Conservation (phyloP, 2,888 invertebrate species). For the Aphidoletes aphidimyza region DNA sequence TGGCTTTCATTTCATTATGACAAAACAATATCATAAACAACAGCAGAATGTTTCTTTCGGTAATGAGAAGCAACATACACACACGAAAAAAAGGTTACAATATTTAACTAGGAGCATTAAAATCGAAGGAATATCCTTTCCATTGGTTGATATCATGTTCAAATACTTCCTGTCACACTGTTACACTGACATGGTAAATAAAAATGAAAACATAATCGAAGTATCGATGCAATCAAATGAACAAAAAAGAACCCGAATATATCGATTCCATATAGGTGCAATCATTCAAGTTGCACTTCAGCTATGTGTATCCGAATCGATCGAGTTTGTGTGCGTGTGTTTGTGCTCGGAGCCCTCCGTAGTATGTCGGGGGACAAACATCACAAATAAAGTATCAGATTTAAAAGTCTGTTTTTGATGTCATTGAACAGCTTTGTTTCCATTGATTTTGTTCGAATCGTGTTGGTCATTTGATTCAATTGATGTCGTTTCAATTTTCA, state of each 20-base stretch:
- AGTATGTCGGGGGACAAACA: too few species aligned
- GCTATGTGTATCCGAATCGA: not conserved
- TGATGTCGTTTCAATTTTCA: too few species aligned
- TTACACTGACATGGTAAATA: constrained; percentile 32
- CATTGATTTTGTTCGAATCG: too few species aligned
- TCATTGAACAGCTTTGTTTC: too few species aligned
- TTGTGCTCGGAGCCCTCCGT: too few species aligned
- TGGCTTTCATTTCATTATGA: not conserved
- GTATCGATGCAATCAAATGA: not conserved
- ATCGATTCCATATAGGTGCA: not conserved
- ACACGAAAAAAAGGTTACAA: not conserved
- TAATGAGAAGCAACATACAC: not conserved
- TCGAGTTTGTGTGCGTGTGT: too few species aligned
- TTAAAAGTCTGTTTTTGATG: not conserved
- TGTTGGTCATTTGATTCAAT: too few species aligned
- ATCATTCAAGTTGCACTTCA: not conserved
- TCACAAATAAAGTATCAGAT: not conserved
- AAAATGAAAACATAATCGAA: not conserved
- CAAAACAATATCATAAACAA: constrained; percentile 13
- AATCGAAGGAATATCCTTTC: constrained; percentile 9
- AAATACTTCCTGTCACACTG: constrained; percentile 45
- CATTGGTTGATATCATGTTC: not conserved
- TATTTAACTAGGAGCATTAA: not conserved
- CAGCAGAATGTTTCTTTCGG: constrained; percentile 6
- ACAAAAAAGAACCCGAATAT: not conserved